Base-by-base conservation (phyloP, 1,140 invertebrate species). In the Leptinotarsa undecemlineata region DNA sequence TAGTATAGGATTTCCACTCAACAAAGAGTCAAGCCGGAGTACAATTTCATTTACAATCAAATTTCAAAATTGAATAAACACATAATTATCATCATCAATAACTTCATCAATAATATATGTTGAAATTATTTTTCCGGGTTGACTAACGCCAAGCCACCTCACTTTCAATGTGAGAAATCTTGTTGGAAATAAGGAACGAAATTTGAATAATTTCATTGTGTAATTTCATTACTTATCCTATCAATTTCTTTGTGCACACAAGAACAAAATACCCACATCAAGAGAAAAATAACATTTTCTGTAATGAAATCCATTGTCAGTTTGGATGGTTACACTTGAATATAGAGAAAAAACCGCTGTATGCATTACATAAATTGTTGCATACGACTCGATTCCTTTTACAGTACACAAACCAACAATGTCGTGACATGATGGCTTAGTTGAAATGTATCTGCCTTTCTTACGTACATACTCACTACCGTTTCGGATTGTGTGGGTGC, bases 321-420 rank as follows among this genome's bases (percentile, higher is more conserved):
- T 68, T 68, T 8, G 8, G 42, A 33, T 68, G 19, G 66, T 48
- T 68, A 68, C 66, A 42, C 23, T 48, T 47, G 26, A 68, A 68
- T 68, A 68, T 14, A 68, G 63, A 42, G 33, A 68, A 68, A 33
- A 68, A 3, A 19, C 42, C n/a, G 23, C 66, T 47, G 42, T 21
- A 68, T 68, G 19, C 66, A 68, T 68, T 68, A 68, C 66, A 68
- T 68, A 68, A 48, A 68, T 68, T 68, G 66, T 68, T 68, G 23
- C 66, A 68, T 68, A 68, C 42, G 66, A 68, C n/a, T 48, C 42
- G 66, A 68, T 14, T 68, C 66, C 19, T 47, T 48, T 42, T 42
- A 48, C 66, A n/a, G 8, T 11, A 68, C 66, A 68, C 14, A 26
- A 33, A 68, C 26, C 33, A 68, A 68, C 66, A 47, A 68, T 42